Evolutionary conservation across 2,888 invertebrate genomes (phyloP).

Genomic region (Ypsolopha sequella): DNA sequence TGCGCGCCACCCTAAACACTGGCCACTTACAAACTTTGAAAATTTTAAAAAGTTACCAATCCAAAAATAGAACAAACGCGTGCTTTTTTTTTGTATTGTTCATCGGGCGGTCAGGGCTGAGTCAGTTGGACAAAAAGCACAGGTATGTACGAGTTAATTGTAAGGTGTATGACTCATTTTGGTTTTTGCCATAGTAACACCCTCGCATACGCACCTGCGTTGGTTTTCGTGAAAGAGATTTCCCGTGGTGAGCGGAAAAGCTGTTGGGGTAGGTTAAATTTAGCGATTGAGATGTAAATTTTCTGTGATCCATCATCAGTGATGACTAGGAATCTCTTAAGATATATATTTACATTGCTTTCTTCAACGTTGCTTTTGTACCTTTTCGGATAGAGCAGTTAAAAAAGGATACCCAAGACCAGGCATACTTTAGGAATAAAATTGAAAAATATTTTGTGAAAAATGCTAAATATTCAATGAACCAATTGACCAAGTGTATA

Average conservation of each 20-base stretch:
- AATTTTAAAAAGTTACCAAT: conserved; percentile 2
- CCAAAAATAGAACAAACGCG: conserved; percentile 5
- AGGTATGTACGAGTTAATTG: conserved; percentile 32
- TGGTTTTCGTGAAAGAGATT: neutral
- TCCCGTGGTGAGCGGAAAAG: neutral
- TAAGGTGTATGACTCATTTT: conserved; percentile 50
- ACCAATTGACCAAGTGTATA: no score
- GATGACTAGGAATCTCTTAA: no score
- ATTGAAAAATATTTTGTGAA: no score
- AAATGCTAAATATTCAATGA: no score
- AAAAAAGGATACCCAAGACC: no score
- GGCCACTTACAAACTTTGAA: conserved; percentile 3
- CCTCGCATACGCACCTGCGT: conserved; percentile 25
- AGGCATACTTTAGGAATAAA: no score
- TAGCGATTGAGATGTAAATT: no score
- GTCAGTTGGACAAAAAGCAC: conserved; percentile 48
- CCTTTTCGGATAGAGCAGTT: no score
- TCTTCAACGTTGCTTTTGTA: no score
- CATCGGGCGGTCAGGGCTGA: conserved; percentile 37
- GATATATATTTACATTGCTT: no score
- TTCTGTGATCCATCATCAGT: no score
- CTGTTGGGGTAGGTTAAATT: conserved; percentile 2
- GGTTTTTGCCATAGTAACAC: conserved; percentile 60
- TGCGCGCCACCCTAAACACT: conserved; percentile 46
- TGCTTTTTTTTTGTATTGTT: neutral